Evolutionary conservation across 2,113 vertebrate species (phyloP), one percentile per base, ranked within the genome.

Genomic region (Garra rufa): DNA sequence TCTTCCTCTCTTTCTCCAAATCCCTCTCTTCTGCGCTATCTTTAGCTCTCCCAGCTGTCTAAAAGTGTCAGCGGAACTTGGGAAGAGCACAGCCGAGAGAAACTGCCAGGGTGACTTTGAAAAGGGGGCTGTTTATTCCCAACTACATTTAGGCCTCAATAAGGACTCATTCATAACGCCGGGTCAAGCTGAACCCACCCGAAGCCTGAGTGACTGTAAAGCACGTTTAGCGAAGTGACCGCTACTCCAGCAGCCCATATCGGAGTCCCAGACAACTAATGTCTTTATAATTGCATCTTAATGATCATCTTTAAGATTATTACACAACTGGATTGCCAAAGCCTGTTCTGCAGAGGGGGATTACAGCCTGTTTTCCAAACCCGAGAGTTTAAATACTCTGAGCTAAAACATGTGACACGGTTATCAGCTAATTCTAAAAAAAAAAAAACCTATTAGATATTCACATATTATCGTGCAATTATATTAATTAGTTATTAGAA

Each of bases 21-120:
- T 88, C 91, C 82, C 86, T 67, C 82, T 63, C 79, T 65, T 85
- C n/a, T 69, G 85, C 75, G 82, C 89, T 94, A 94, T 94, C 92
- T 94, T 90, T 94, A 93, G 86, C 80, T 84, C 65, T 63, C 84
- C 85, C 94, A 94, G 94, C 93, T 94, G 94, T 94, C 91, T 30
- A 81, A 61, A 88, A 87, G 91, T 90, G 93, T 94, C 93, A 94
- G 82, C 21, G 61, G 82, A 88, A 91, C 87, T 84, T 61, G 63
- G 38, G 76, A 34, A 87, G 88, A 85, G 70, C 69, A 76, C 61
- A 19, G 84, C 84, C 67, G 84, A 85, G 86, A 78, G 81, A 90
- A 90, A 87, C 89, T 89, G 85, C 87, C 90, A 89, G 92, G 91
- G 91, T 94, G 93, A 93, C 93, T 93, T 92, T 92, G 86, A 88